Evolutionary conservation across 2,888 invertebrate genomes (phyloP).

Genomic region (Oasisia sp.): DNA sequence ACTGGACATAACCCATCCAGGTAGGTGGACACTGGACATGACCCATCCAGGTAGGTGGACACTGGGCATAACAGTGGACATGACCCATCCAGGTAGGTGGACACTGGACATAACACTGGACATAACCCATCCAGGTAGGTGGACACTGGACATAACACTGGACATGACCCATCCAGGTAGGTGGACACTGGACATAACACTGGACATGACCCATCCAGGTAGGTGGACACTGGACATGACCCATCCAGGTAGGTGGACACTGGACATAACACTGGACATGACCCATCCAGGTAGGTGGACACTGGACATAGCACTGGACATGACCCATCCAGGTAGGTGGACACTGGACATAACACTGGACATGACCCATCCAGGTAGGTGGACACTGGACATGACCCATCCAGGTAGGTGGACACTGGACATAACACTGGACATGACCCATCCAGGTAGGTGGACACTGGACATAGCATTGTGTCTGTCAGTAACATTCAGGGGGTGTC

Average conservation of each 20-base stretch:
- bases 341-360: neutral
- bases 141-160: neutral
- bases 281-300: neutral
- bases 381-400: neutral
- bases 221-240: slow-evolving; percentile 69
- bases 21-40: slow-evolving; percentile 68
- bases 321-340: neutral
- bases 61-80: slow-evolving; percentile 77
- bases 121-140: too few species aligned
- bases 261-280: neutral
- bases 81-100: slow-evolving; percentile 74
- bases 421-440: too few species aligned
- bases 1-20: too few species aligned
- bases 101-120: too few species aligned
- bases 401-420: neutral
- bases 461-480: too few species aligned
- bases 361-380: neutral
- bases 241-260: slow-evolving; percentile 77
- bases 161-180: too few species aligned
- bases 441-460: too few species aligned
- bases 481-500: too few species aligned
- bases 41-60: slow-evolving; percentile 81
- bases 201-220: too few species aligned
- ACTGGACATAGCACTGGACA: neutral
- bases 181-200: too few species aligned